These are phyloP conservation scores for Epinephelus cyanopodus DNA, from an alignment of 2,113 vertebrate species.

Conservation along the genomic window DNA sequence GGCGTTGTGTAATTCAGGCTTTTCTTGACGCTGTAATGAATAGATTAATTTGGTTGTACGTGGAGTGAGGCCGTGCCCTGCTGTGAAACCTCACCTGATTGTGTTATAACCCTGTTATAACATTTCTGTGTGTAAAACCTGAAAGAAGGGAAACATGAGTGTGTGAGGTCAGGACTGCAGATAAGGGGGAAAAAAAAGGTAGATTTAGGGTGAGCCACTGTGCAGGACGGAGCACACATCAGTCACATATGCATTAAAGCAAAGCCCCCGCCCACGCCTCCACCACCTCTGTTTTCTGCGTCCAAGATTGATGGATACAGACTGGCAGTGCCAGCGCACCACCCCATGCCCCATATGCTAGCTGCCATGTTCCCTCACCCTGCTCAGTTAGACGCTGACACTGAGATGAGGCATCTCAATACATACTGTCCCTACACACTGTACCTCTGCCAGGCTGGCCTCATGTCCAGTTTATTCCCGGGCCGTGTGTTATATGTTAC, in stretches of 20 bases:
- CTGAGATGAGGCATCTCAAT: conserved; percentile 64
- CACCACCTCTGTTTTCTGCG: conserved; percentile 27
- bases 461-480: conserved; percentile 40
- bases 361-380: conserved; percentile 76
- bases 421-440: conserved; percentile 34
- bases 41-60: conserved; percentile 6
- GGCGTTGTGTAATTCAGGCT: conserved; percentile 50
- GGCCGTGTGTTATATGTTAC: conserved; percentile 42
- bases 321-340: conserved; percentile 76
- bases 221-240: conserved; percentile 21
- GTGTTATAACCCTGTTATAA: neutral
- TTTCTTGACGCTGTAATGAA: conserved; percentile 31
- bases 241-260: conserved; percentile 35
- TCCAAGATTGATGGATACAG: conserved; percentile 75
- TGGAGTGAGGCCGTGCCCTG: neutral
- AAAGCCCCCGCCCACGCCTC: neutral
- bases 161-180: neutral
- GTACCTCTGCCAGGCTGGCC: conserved; percentile 2
- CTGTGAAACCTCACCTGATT: conserved; percentile 3
- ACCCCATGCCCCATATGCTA: conserved; percentile 76
- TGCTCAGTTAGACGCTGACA: conserved; percentile 69
- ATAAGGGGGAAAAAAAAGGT: neutral
- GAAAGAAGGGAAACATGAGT: neutral
- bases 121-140: neutral
- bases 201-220: neutral